phyloP scores from a whole-genome alignment of 2,113 vertebrate species.

The Gobiocypris rarus region DNA sequence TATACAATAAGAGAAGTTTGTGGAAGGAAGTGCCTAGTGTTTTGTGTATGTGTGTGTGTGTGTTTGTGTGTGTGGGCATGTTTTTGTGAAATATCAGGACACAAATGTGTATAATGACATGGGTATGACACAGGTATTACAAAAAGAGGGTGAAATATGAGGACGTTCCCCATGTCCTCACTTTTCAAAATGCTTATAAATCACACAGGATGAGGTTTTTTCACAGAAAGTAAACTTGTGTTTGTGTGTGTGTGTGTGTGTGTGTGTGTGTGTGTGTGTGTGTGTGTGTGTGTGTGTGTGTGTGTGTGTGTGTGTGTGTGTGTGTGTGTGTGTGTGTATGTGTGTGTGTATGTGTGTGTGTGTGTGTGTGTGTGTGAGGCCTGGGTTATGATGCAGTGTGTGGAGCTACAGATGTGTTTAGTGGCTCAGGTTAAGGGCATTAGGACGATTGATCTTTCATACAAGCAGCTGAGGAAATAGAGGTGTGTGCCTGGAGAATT shows the following conservation, averaged over 20 bases:
- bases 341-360: no score
- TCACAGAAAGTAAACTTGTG: no score
- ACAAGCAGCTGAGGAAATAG: conserved; percentile 3
- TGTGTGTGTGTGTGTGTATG: not conserved
- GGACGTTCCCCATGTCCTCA: no score
- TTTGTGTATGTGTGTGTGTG: not conserved
- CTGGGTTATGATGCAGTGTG: not conserved
- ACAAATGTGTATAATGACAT: no score
- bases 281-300: not conserved
- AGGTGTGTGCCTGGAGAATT: not conserved
- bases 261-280: not conserved
- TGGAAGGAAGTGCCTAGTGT: not conserved
- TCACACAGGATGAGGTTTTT: no score
- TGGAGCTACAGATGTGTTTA: conserved; percentile 24
- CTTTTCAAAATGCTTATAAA: no score
- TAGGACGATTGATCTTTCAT: not conserved
- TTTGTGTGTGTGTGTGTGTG: not conserved
- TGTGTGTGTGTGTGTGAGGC: not conserved
- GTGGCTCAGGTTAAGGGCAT: not conserved
- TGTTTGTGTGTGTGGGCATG: not conserved
- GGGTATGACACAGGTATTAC: no score
- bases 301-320: not conserved
- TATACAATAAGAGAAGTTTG: conserved; percentile 39
- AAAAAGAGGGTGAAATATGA: no score
- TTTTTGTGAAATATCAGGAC: no score